Evolutionary conservation across 2,888 invertebrate species (phyloP), one percentile per base, ranked within the genome.

Genomic region (Gisinianus flammeolus): DNA sequence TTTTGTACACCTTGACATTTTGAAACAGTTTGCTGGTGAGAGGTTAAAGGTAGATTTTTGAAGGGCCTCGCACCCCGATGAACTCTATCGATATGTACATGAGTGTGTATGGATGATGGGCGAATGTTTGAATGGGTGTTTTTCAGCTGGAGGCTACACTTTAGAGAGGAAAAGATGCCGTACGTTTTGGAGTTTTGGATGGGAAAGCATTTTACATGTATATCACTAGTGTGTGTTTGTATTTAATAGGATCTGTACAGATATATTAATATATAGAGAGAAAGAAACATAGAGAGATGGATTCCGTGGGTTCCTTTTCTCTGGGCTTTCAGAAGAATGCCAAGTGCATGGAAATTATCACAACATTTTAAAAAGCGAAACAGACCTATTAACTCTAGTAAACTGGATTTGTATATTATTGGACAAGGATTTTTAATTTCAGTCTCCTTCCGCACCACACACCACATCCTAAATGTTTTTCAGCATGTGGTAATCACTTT

Each of bases 91-190:
- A n/a, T n/a, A n/a, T n/a, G n/a, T n/a, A n/a, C n/a, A n/a, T n/a
- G n/a, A n/a, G n/a, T n/a, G n/a, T n/a, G n/a, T n/a, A n/a, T n/a
- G n/a, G n/a, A n/a, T n/a, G n/a, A n/a, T n/a, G n/a, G n/a, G n/a
- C n/a, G n/a, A n/a, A 44, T 2, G 44, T 44, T 67, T 67, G 31
- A 16, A 33, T 67, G 31, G 67, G 67, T 67, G 67, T 67, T 67
- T 67, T 67, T 31, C 67, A 31, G 67, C 67, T 67, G 67, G 67
- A 67, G 31, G 67, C 67, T 67, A 67, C 67, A 67, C 67, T 30
- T 67, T 67, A 67, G 31, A 67, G 12, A 67, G 33, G 31, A 67
- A n/a, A 67, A 31, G 19, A 67, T 30, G 16, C 67, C 30, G 19
- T 28, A 26, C 6, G 30, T 10, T 24, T n/a, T n/a, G n/a, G n/a